These are phyloP conservation scores for Andrena dorsata DNA, from an alignment of 2,888 invertebrate genomes.

Conservation along the genomic window DNA sequence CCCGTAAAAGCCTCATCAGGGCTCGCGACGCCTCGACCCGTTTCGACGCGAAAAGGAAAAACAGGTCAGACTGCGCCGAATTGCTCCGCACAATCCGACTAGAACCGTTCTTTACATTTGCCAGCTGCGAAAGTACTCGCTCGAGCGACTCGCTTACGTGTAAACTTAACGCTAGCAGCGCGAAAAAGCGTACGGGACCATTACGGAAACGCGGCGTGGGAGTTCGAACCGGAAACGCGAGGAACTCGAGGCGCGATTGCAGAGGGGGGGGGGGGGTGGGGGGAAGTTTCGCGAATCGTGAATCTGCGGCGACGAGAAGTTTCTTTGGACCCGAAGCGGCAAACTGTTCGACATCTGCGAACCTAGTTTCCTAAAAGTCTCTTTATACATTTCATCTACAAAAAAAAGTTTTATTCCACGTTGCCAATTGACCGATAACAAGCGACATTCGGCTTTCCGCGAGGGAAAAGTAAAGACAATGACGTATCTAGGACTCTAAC, in stretches of 20 bases:
- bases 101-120: constrained; percentile 5
- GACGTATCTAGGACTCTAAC: too few species aligned
- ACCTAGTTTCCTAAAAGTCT: too few species aligned
- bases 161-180: constrained; percentile 45
- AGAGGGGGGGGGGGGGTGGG: neutral
- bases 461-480: too few species aligned
- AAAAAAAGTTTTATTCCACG: too few species aligned
- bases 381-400: too few species aligned
- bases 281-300: neutral
- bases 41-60: neutral
- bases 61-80: too few species aligned
- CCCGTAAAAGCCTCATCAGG: constrained; percentile 11
- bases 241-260: constrained; percentile 3
- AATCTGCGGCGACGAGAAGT: neutral
- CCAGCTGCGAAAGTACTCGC: constrained; percentile 64
- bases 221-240: constrained; percentile 16
- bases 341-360: too few species aligned
- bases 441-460: too few species aligned
- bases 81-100: neutral
- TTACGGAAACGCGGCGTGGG: constrained; percentile 12
- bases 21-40: neutral
- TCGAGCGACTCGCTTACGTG: constrained; percentile 29
- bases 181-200: constrained; percentile 10
- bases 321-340: neutral
- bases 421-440: too few species aligned